A percentile compares a stretch with the other conserved stretches of the same genome.
Conservation (phyloP, 2,797 vertebrate genomes). For the Poeciliopsis gracilis region DNA sequence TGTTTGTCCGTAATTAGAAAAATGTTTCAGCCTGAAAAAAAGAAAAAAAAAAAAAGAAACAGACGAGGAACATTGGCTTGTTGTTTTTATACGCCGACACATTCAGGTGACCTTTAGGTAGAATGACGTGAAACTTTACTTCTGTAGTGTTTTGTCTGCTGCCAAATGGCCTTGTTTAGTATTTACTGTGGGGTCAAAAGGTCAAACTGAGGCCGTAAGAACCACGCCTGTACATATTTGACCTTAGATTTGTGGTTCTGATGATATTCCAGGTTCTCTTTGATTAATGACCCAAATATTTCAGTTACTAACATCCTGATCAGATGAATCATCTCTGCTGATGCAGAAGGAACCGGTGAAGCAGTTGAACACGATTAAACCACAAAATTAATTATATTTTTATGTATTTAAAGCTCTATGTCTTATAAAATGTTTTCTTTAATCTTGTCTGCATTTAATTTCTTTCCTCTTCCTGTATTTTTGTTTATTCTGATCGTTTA, state of each 20-base stretch:
- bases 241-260: not conserved
- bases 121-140: constrained; percentile 16
- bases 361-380: not conserved
- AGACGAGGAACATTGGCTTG: constrained; percentile 50
- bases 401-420: not conserved
- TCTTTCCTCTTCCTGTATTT: not conserved
- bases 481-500: not conserved
- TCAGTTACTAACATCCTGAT: not conserved
- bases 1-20: constrained; percentile 68
- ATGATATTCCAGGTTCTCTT: not conserved
- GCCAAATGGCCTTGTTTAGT: constrained; percentile 5
- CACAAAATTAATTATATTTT: not conserved
- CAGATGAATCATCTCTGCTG: not conserved
- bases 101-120: constrained; percentile 67
- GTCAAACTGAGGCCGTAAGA: not conserved
- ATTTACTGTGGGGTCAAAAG: constrained; percentile 4
- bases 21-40: constrained; percentile 30
- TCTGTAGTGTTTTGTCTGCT: not conserved
- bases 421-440: not conserved
- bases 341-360: not conserved
- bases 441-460: not conserved
- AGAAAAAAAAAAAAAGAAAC: not conserved
- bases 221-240: not conserved
- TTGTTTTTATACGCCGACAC: constrained; percentile 55
- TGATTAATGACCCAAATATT: not conserved